A percentile compares a stretch with the other conserved stretches of the same genome.
Conservation (phyloP, 2,113 vertebrate species). For the Orientallactaga bullata region DNA sequence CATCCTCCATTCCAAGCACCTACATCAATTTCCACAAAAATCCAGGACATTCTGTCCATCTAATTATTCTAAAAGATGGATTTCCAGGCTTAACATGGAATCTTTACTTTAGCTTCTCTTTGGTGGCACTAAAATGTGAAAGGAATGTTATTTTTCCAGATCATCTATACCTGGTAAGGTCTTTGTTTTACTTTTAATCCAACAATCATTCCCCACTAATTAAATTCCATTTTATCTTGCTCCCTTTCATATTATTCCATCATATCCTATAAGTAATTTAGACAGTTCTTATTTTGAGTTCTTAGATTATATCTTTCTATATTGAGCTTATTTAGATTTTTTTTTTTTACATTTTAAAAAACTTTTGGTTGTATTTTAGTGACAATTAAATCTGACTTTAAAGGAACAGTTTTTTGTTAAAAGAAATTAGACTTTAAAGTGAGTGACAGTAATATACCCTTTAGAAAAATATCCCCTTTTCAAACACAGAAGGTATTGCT, state of each 20-base stretch:
- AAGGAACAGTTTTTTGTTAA: not conserved
- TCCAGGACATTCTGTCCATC: too few relatives aligned
- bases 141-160: not conserved
- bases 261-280: slow-evolving; percentile 49
- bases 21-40: too few relatives aligned
- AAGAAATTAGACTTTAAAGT: not conserved
- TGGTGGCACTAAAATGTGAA: not conserved
- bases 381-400: not conserved
- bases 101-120: too few relatives aligned
- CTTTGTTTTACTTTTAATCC: slow-evolving; percentile 30
- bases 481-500: not conserved
- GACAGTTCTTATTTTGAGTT: slow-evolving; percentile 12
- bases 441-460: not conserved
- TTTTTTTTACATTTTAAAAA: slow-evolving; percentile 46
- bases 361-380: slow-evolving; percentile 35
- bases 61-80: too few relatives aligned
- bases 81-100: too few relatives aligned
- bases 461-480: not conserved
- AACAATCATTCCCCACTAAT: slow-evolving; percentile 52
- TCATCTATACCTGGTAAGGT: not conserved
- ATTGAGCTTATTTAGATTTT: slow-evolving; percentile 38
- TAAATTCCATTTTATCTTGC: slow-evolving; percentile 69
- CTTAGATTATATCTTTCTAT: slow-evolving; percentile 27
- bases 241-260: not conserved
- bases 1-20: too few relatives aligned